Conservation (phyloP, 2,888 invertebrate genomes). For the Eugnorisma glareosa region DNA sequence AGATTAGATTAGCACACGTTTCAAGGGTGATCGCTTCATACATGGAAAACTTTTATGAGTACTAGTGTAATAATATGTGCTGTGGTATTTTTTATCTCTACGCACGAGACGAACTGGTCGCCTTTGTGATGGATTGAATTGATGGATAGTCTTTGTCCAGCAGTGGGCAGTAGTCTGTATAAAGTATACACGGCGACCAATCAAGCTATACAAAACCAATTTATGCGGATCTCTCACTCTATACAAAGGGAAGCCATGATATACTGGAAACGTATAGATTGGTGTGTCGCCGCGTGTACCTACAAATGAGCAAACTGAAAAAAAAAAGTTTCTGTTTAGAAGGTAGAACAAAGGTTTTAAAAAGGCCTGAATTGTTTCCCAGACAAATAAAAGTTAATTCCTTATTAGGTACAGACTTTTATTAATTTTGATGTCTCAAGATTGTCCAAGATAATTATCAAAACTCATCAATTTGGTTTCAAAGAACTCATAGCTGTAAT, state of each 20-base stretch:
- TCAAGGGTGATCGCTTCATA: constrained; percentile 52
- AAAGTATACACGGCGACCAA: neutral
- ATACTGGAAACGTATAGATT: too few species aligned
- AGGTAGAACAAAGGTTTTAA: neutral
- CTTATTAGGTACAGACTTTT: neutral
- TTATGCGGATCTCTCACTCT: too few species aligned
- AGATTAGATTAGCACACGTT: constrained; percentile 54
- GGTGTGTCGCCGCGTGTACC: too few species aligned
- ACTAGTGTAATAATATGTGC: neutral
- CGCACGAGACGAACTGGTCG: neutral
- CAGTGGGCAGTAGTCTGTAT: neutral
- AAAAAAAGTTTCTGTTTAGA: neutral
- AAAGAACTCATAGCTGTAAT: constrained; percentile 65
- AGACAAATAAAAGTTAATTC: neutral
- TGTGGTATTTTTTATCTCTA: neutral
- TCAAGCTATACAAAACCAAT: too few species aligned
- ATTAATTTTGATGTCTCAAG: neutral
- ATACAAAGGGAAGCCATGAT: too few species aligned
- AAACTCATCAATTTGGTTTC: constrained; percentile 28
- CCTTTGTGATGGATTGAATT: neutral
- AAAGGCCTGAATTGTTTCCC: neutral
- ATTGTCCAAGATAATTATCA: constrained; percentile 26
- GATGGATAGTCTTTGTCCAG: neutral
- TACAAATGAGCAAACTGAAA: too few species aligned
- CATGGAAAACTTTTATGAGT: constrained; percentile 43